Conservation (phyloP, 2,113 vertebrate species). For the Axis porcinus region DNA sequence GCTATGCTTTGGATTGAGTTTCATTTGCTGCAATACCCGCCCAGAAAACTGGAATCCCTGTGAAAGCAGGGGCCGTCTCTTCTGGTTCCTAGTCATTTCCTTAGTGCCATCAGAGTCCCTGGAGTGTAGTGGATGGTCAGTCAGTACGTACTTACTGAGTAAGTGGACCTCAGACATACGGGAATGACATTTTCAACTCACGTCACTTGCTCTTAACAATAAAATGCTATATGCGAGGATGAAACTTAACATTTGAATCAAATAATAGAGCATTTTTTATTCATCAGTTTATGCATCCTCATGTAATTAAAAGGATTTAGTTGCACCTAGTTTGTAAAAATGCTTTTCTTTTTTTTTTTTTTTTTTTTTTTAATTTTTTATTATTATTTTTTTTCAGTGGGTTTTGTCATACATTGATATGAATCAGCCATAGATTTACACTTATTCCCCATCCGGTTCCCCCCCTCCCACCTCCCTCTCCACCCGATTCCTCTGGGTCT, state of each 20-base stretch:
- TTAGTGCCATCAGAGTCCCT: background rate
- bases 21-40: background rate
- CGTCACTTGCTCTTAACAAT: background rate
- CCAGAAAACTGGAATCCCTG: background rate
- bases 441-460: no score
- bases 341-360: no score
- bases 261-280: background rate
- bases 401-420: no score
- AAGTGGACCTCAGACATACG: background rate
- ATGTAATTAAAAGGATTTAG: background rate
- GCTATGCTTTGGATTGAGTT: background rate
- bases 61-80: background rate
- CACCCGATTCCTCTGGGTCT: no score
- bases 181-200: background rate
- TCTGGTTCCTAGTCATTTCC: background rate
- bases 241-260: slow-evolving; percentile 1
- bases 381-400: no score
- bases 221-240: background rate
- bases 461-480: no score
- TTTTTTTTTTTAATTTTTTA: no score
- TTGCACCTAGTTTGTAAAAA: background rate
- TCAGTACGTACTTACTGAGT: background rate
- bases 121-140: background rate
- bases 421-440: no score
- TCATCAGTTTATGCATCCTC: background rate